These are phyloP conservation scores for Perca fluviatilis DNA, from an alignment of 2,113 vertebrate genomes.

Conservation along the genomic window DNA sequence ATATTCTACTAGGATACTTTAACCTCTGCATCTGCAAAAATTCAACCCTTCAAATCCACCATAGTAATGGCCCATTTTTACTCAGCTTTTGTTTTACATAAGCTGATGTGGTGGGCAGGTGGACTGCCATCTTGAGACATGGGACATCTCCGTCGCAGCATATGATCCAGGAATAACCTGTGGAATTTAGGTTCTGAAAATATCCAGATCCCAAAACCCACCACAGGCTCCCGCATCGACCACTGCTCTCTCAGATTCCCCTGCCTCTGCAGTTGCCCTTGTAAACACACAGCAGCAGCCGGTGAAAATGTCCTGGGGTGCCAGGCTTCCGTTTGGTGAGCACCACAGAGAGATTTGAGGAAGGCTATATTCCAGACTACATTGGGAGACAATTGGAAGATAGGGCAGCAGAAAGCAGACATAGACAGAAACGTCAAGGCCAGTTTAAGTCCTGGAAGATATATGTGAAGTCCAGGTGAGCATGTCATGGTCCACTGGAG, in stretches of 20 bases:
- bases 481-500: background rate
- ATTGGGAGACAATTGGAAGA: background rate
- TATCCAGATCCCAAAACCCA: conserved; percentile 54
- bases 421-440: background rate
- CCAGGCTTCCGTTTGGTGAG: conserved; percentile 53
- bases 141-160: conserved; percentile 28
- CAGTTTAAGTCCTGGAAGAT: background rate
- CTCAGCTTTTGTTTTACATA: conserved; percentile 16
- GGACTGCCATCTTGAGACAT: conserved; percentile 45
- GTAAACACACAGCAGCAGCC: conserved; percentile 62
- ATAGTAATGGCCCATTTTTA: background rate
- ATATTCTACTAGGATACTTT: background rate
- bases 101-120: conserved; percentile 30
- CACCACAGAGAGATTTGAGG: conserved; percentile 31
- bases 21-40: background rate
- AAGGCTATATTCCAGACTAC: conserved; percentile 1
- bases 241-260: conserved; percentile 65
- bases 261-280: conserved; percentile 63
- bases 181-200: conserved; percentile 76
- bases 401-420: background rate
- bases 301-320: conserved; percentile 48
- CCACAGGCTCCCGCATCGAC: conserved; percentile 13
- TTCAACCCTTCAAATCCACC: background rate
- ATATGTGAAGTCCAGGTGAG: background rate
- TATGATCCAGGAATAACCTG: conserved; percentile 73